Percentiles rank a stretch among this genome's conserved stretches.
Evolutionary conservation across 2,888 invertebrate genomes (phyloP).

Genomic region (Diarsia dahlii): DNA sequence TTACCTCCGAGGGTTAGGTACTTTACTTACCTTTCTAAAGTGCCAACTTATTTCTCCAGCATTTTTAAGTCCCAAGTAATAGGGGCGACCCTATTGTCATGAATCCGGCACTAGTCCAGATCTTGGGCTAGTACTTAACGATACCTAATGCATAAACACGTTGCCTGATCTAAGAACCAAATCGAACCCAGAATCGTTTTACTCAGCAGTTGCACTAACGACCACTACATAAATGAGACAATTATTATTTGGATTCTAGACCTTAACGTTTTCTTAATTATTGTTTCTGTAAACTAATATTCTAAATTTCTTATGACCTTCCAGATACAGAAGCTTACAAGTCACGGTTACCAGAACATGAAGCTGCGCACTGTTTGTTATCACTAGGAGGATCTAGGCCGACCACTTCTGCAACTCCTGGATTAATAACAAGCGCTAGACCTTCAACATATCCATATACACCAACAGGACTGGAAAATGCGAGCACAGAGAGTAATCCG

Average conservation of each 20-base stretch:
- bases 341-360: conserved; percentile 94
- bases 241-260: conserved; percentile 1
- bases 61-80: background rate
- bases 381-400: conserved; percentile 93
- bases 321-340: conserved; percentile 92
- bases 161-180: background rate
- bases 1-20: background rate
- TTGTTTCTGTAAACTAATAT: conserved; percentile 17
- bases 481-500: conserved; percentile 74
- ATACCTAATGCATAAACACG: background rate
- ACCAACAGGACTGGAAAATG: conserved; percentile 80
- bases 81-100: background rate
- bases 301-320: conserved; percentile 55
- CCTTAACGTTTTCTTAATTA: background rate
- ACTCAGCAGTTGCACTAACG: background rate
- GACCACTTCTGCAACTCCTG: conserved; percentile 87
- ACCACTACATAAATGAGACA: conserved; percentile 1
- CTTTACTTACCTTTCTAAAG: background rate
- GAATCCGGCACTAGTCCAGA: background rate
- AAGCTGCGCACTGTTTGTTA: conserved; percentile 95
- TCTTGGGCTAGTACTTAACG: background rate
- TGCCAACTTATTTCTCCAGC: background rate
- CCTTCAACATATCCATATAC: conserved; percentile 93
- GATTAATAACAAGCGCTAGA: conserved; percentile 91
- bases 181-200: background rate